A percentile compares a stretch with the other conserved stretches of the same genome.
These are phyloP conservation scores for Pseudomyrmex concolor DNA, from an alignment of 1,140 invertebrate genomes.

Conservation along the genomic window DNA sequence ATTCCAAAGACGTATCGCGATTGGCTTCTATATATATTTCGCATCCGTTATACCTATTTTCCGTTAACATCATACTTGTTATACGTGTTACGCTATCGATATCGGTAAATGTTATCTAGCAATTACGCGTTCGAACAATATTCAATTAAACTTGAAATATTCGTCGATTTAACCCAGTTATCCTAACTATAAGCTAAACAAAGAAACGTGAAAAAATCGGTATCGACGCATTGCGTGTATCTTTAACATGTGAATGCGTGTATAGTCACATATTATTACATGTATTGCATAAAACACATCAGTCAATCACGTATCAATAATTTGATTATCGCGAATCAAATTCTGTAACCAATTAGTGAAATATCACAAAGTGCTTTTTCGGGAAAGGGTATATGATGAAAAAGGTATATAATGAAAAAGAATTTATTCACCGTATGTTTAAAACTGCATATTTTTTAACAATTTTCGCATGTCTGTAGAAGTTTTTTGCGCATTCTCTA, in stretches of 20 bases:
- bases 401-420: constrained; percentile 10
- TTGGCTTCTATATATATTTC: constrained; percentile 11
- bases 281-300: constrained; percentile 23
- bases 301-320: constrained; percentile 21
- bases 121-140: not conserved
- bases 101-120: not conserved
- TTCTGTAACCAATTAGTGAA: constrained; percentile 11
- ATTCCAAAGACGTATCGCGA: constrained; percentile 30
- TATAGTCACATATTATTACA: not conserved
- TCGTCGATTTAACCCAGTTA: constrained; percentile 10
- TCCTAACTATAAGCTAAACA: not conserved
- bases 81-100: not conserved
- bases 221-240: not conserved
- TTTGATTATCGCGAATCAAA: not conserved
- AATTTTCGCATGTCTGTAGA: not conserved
- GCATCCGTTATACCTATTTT: constrained; percentile 5
- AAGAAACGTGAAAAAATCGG: not conserved
- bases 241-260: not conserved
- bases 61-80: not conserved
- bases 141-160: constrained; percentile 13
- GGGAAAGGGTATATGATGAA: not conserved
- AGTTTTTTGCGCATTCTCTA: not conserved
- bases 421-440: not conserved
- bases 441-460: not conserved
- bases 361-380: not conserved